Base-by-base conservation (phyloP, 1,140 invertebrate species). In the Manduca sexta region DNA sequence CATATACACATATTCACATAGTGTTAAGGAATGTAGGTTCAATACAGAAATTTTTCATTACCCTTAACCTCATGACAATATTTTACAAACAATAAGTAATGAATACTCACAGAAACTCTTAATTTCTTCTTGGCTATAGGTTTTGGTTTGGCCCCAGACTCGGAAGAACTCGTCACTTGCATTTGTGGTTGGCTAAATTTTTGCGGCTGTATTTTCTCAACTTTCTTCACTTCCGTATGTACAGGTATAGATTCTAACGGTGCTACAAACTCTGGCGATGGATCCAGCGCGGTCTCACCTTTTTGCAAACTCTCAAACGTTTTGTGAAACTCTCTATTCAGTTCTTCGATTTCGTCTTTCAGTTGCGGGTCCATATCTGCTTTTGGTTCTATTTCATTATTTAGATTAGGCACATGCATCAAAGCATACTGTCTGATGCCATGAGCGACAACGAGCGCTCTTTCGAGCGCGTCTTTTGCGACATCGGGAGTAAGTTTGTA, bases 261-360 rank as follows among this genome's bases (percentile, higher is more conserved):
- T 10, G 55, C 60, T 33, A 58, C 54, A 54, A 64, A 52, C 14
- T 69, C 43, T 33, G 50, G 51, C 7, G 41, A 18, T 12, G 57
- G n/a, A 17, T 26, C 21, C 5, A 38, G 11, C 38, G 49, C 48
- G 33, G 29, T 54, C 30, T 81, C 61, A 14, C 54, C 16, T 65
- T 80, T 77, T 35, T 35, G n/a, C 26, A 85, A 62, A 35, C 44
- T 74, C 30, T 82, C 78, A 73, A 85, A 85, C 29, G 79, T 85
- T 42, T 74, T 78, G 56, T 81, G 67, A 51, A 85, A 85, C 45
- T 85, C 75, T 45, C 67, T 71, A 54, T 85, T 85, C 0, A 85
- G 49, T 41, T 81, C 73, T 38, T 85, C 80, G 45, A 84, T 74
- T 30, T 85, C 79, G 14, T 72, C 71, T 61, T 74, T 69, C 41